These are phyloP conservation scores for Passer montanus DNA, from an alignment of 2,113 vertebrate genomes.

Conservation along the genomic window DNA sequence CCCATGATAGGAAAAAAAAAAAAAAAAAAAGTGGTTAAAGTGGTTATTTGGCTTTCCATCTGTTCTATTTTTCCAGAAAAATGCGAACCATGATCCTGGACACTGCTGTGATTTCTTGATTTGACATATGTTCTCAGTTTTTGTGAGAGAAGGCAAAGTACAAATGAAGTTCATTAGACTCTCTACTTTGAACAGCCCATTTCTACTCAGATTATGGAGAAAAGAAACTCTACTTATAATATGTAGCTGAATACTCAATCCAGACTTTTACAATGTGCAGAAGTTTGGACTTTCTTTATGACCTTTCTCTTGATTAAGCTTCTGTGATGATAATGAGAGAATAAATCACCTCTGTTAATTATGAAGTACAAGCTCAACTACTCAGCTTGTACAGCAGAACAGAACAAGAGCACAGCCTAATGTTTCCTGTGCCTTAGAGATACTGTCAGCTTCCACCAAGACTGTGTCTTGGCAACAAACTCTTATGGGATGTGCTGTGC, in stretches of 20 bases:
- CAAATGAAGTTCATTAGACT: constrained; percentile 21
- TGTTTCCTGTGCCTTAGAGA: not conserved
- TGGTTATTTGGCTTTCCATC: not conserved
- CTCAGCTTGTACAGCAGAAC: not conserved
- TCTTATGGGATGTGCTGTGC: not conserved
- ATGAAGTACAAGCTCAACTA: not conserved
- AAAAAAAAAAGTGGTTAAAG: not conserved
- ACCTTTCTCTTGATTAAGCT: constrained; percentile 14
- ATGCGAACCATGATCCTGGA: not conserved
- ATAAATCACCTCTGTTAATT: constrained; percentile 14
- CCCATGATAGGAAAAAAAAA: not conserved
- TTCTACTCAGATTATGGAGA: not conserved
- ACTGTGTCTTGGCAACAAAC: not conserved
- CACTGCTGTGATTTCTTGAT: not conserved
- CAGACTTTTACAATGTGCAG: not conserved
- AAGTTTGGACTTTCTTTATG: not conserved
- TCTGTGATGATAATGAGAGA: not conserved
- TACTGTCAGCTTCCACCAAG: not conserved
- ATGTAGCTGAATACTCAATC: not conserved
- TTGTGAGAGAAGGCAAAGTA: not conserved
- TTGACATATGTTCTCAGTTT: constrained; percentile 19
- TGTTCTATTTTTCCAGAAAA: constrained; percentile 6
- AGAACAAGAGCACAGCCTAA: not conserved
- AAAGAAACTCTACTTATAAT: not conserved
- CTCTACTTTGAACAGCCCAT: not conserved